phyloP scores from a whole-genome alignment of 2,888 invertebrate genomes.

The Epistrophe grossulariae region DNA sequence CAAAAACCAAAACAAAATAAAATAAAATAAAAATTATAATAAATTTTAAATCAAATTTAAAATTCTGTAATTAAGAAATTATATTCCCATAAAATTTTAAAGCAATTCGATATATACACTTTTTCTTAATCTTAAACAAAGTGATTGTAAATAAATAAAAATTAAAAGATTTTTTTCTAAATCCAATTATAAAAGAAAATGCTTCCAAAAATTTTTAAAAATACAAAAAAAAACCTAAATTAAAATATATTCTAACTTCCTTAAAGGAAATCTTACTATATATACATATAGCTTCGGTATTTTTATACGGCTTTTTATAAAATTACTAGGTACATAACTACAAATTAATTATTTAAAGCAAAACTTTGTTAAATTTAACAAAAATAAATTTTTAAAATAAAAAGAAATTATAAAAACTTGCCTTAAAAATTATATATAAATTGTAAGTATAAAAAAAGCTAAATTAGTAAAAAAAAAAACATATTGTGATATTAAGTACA shows the following conservation, averaged over 20 bases:
- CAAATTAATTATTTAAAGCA: slow-evolving; percentile 64
- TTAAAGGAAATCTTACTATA: slow-evolving; percentile 78
- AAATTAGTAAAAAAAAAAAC: slow-evolving; percentile 7
- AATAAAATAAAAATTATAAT: slow-evolving; percentile 43
- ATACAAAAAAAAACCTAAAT: slow-evolving; percentile 8
- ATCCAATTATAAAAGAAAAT: slow-evolving; percentile 54
- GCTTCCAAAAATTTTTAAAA: slow-evolving; percentile 64
- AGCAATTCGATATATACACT: slow-evolving; percentile 69
- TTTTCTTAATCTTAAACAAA: slow-evolving; percentile 58
- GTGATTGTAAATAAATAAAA: slow-evolving; percentile 47
- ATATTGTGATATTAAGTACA: slow-evolving; percentile 73
- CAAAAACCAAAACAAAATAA: slow-evolving; percentile 37
- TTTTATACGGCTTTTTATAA: slow-evolving; percentile 79
- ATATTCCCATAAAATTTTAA: slow-evolving; percentile 47
- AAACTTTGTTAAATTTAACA: slow-evolving; percentile 44
- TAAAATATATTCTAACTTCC: slow-evolving; percentile 77
- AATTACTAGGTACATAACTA: slow-evolving; percentile 17
- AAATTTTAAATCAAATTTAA: slow-evolving; percentile 34
- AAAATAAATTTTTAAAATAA: slow-evolving; percentile 44
- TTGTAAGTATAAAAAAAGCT: slow-evolving; percentile 66
- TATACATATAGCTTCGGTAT: slow-evolving; percentile 69
- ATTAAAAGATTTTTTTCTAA: slow-evolving; percentile 42
- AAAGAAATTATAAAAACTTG: slow-evolving; percentile 32
- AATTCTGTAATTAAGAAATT: slow-evolving; percentile 20
- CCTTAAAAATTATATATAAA: slow-evolving; percentile 76